A percentile compares a stretch with the other conserved stretches of the same genome.
These are phyloP conservation scores for Ormia ochracea DNA, from an alignment of 2,888 invertebrate genomes.

Conservation along the genomic window DNA sequence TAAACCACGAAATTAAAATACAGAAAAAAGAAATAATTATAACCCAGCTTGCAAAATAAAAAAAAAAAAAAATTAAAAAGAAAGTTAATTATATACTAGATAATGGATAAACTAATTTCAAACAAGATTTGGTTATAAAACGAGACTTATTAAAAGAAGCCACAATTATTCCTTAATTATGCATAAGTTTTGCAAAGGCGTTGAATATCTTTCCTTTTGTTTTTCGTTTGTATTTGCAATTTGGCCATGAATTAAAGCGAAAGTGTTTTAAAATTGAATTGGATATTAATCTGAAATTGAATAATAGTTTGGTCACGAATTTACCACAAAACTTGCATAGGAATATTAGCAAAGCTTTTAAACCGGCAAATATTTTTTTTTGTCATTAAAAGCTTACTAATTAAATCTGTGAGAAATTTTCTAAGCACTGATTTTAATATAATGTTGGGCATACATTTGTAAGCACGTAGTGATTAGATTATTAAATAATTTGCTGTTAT, in stretches of 20 bases:
- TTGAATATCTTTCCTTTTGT: too few relatives aligned
- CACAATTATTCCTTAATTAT: constrained; percentile 46
- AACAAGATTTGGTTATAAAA: constrained; percentile 9
- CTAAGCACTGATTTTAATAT: not conserved
- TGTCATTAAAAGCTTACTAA: not conserved
- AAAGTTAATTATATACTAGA: constrained; percentile 55
- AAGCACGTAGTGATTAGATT: not conserved
- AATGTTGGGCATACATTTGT: not conserved
- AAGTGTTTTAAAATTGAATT: constrained; percentile 25
- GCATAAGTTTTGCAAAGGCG: constrained; percentile 33
- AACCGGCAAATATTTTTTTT: constrained; percentile 14
- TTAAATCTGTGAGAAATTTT: not conserved
- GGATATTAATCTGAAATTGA: constrained; percentile 23
- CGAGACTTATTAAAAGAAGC: constrained; percentile 33
- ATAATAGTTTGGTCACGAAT: constrained; percentile 24
- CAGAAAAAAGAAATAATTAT: constrained; percentile 29
- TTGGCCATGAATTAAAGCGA: constrained; percentile 49
- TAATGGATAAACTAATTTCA: constrained; percentile 45
- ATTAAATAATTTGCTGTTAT: too few relatives aligned
- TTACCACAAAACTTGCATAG: constrained; percentile 15
- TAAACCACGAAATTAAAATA: constrained; percentile 31
- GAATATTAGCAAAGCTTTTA: constrained; percentile 18
- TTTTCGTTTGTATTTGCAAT: constrained; percentile 7
- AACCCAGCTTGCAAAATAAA: constrained; percentile 31
- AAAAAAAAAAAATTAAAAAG: constrained; percentile 31